Evolutionary conservation across 2,888 invertebrate genomes (phyloP).

Genomic region (Lasioglossum villosulum): DNA sequence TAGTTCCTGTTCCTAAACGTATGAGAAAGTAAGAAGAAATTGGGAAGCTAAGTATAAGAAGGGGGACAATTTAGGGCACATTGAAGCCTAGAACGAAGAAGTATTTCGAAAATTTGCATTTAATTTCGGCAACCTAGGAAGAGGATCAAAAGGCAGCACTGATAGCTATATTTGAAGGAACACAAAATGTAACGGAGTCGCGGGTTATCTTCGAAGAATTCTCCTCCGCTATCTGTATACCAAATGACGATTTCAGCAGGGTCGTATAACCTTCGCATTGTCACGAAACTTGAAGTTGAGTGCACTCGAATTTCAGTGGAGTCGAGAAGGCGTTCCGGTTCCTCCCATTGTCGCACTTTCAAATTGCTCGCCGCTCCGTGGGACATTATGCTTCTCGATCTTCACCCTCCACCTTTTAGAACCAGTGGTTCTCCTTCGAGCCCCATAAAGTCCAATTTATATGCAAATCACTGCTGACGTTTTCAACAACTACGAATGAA

Average conservation of each 20-base stretch:
- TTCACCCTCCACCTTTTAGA: constrained; percentile 38
- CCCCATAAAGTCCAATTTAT: not conserved
- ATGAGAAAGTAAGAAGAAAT: not conserved
- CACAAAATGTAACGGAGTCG: constrained; percentile 29
- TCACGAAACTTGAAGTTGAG: constrained; percentile 80
- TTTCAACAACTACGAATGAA: not conserved
- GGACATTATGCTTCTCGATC: constrained; percentile 71
- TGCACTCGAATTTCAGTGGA: constrained; percentile 81
- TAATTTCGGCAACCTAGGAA: not conserved
- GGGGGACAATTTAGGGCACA: not conserved
- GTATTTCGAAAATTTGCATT: not conserved
- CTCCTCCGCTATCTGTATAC: constrained; percentile 58
- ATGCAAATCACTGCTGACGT: not conserved
- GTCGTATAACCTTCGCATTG: constrained; percentile 80
- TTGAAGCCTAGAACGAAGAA: not conserved
- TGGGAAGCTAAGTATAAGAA: no score
- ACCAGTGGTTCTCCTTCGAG: constrained; percentile 71
- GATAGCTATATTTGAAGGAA: not conserved
- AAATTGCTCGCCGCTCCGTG: constrained; percentile 72
- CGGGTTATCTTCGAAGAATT: constrained; percentile 66
- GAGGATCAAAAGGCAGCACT: not conserved
- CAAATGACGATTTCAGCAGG: constrained; percentile 81
- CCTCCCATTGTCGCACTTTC: constrained; percentile 73
- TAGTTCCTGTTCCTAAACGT: not conserved
- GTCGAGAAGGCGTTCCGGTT: constrained; percentile 79